A percentile compares a stretch with the other conserved stretches of the same genome.
Evolutionary conservation across 2,113 vertebrate species (phyloP).

Genomic region (Pogona vitticeps): DNA sequence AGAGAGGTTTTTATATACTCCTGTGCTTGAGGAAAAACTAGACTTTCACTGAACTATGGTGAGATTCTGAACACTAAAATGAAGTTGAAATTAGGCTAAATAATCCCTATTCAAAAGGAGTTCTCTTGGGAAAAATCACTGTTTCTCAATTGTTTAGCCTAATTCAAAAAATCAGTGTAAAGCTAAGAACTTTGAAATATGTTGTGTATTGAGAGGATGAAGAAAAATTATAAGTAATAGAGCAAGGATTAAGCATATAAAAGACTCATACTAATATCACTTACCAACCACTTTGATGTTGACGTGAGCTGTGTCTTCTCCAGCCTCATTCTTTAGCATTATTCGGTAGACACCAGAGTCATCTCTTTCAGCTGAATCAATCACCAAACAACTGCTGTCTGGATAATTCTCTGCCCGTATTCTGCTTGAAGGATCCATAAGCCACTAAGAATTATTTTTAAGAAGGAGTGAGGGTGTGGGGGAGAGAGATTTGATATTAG

Average conservation of each 20-base stretch:
- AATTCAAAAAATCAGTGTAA: background rate
- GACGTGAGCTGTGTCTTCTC: conserved; percentile 88
- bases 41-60: background rate
- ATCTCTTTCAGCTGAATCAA: conserved; percentile 91
- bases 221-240: background rate
- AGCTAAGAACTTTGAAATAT: background rate
- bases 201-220: background rate
- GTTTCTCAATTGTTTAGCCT: background rate
- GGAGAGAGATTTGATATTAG: background rate
- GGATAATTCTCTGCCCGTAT: conserved; percentile 88
- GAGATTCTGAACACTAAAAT: no score
- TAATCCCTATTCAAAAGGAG: background rate
- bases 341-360: conserved; percentile 93
- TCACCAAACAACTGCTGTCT: conserved; percentile 92
- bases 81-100: background rate
- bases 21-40: background rate
- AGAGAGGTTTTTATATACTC: background rate
- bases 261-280: conserved; percentile 42
- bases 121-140: background rate
- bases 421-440: conserved; percentile 87
- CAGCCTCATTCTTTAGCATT: conserved; percentile 94
- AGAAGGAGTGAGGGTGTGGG: background rate
- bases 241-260: background rate
- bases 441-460: conserved; percentile 77
- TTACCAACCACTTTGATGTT: conserved; percentile 97